Evolutionary conservation across 2,113 vertebrate genomes (phyloP), one percentile per base, ranked within the genome.

Genomic region (Theristicus caerulescens): DNA sequence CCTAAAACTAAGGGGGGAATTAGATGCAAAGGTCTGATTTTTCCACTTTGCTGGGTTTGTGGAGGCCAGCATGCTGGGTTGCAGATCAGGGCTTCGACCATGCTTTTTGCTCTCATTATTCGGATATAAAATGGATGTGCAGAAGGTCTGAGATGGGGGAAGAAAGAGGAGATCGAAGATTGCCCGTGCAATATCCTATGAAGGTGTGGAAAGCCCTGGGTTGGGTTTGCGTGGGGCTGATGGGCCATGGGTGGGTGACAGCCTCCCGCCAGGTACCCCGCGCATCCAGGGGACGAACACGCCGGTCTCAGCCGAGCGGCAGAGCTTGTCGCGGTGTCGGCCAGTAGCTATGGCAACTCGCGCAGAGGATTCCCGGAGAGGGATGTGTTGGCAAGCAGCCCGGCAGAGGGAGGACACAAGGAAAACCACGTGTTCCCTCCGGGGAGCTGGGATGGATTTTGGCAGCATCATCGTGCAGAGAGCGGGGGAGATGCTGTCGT

Each of bases 301-400:
- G 9, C 11, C 17, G 6, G 74, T 84, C 94, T 95, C 82, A 47
- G 87, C 42, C 3, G 22, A 94, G 59, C 55, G 21, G 57, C 81
- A 42, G 59, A 18, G 80, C 70, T 86, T 88, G 90, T 95, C 82
- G n/a, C 36, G 26, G 83, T 93, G 90, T 90, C 1, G 16, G 47
- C n/a, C 73, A 51, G 96, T 97, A 97, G 94, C 97, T 95, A 94
- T 97, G 94, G 94, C 55, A 97, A 96, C 97, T 86, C 38, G 7
- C 8, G 2, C 10, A 7, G 54, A 94, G 62, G 82, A 90, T 97
- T 94, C 93, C 72, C 49, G 16, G 83, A 91, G 91, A 95, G 61
- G 65, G 86, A 73, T 80, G 34, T 38, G 11, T 16, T 96, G 96
- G 96, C 94, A 47, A 83, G 82, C 55, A 74, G 94, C 96, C 94